Percentiles rank a stretch among this genome's conserved stretches.
These are phyloP conservation scores for Cettia cetti DNA, from an alignment of 2,113 vertebrate genomes.

Conservation along the genomic window DNA sequence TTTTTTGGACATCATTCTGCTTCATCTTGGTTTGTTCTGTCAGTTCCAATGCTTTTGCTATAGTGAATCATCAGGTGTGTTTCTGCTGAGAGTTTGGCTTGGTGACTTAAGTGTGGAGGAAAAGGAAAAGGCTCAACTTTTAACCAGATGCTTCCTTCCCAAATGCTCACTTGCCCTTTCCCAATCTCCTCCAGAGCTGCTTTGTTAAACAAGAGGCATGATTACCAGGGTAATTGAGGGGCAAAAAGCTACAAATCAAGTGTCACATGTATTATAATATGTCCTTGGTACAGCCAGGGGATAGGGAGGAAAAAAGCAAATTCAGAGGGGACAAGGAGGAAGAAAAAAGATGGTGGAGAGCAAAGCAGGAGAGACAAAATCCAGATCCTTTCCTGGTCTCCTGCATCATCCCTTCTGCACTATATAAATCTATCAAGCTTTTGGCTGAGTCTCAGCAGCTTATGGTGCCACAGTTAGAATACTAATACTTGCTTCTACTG, in stretches of 20 bases:
- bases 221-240: background rate
- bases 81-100: background rate
- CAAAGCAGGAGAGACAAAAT: slow-evolving; percentile 15
- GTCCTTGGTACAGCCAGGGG: background rate
- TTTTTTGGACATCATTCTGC: background rate
- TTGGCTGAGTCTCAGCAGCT: background rate
- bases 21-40: background rate
- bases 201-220: background rate
- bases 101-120: background rate
- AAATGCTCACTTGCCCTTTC: background rate
- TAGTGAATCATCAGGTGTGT: background rate
- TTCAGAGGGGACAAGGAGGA: background rate
- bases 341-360: background rate
- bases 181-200: background rate
- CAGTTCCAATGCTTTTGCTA: background rate
- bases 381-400: background rate
- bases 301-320: slow-evolving; percentile 18
- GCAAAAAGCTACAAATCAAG: slow-evolving; percentile 9
- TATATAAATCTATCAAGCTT: slow-evolving; percentile 41
- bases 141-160: background rate
- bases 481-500: background rate
- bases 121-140: background rate
- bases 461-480: background rate
- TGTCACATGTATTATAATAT: background rate
- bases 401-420: background rate